Evolutionary conservation across 2,113 vertebrate species (phyloP).

Genomic region (Anas platyrhynchos): DNA sequence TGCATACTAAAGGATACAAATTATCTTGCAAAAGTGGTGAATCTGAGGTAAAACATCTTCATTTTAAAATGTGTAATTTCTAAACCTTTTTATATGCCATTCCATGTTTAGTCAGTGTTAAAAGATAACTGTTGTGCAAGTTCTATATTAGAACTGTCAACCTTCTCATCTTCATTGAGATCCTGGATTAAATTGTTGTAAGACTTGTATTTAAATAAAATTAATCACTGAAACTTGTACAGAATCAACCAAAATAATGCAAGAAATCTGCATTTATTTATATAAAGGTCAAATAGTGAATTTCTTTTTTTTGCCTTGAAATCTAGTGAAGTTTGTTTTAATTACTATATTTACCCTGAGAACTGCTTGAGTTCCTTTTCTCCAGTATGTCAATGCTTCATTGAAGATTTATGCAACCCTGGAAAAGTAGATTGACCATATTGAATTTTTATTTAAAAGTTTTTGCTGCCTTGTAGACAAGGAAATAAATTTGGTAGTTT

Average conservation of each 20-base stretch:
- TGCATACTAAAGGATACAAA: neutral
- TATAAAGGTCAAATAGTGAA: conserved; percentile 5
- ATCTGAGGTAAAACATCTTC: conserved; percentile 22
- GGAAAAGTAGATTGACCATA: neutral
- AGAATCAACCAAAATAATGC: conserved; percentile 50
- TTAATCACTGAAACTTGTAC: conserved; percentile 42
- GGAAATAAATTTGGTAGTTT: neutral
- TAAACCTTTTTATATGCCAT: conserved; percentile 45
- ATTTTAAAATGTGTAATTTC: conserved; percentile 17
- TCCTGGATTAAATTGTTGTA: neutral
- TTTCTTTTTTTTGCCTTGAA: conserved; percentile 14
- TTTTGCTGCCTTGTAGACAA: neutral
- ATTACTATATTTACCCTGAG: neutral
- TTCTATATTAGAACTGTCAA: conserved; percentile 71
- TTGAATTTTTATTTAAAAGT: neutral
- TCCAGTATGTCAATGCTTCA: neutral
- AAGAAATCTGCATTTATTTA: conserved; percentile 58
- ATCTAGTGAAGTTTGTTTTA: neutral
- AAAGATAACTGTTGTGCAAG: conserved; percentile 25
- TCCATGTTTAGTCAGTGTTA: conserved; percentile 19
- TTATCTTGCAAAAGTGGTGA: conserved; percentile 38
- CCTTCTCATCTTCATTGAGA: conserved; percentile 34
- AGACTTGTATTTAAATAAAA: conserved; percentile 66
- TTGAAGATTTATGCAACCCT: neutral
- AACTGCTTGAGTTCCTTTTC: neutral